Evolutionary conservation across 2,797 vertebrate genomes (phyloP).

Genomic region (Microctenopoma steveboyesi): DNA sequence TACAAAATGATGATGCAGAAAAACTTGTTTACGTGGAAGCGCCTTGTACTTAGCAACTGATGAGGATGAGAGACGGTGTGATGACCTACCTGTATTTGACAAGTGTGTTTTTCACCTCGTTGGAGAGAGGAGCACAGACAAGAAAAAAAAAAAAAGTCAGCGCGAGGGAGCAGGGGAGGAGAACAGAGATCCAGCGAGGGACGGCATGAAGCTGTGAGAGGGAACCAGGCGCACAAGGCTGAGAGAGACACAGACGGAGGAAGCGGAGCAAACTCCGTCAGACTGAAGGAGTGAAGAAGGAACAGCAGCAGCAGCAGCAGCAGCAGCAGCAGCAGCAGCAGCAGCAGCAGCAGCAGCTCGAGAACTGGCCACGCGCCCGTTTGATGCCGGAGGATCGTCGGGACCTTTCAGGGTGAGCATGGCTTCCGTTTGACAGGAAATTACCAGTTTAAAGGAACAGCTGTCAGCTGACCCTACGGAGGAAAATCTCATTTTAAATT

Average conservation of each 20-base stretch:
- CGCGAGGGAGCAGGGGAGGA: slow-evolving; percentile 61
- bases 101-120: slow-evolving; percentile 80
- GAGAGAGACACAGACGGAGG: slow-evolving; percentile 12
- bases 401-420: slow-evolving; percentile 66
- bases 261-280: slow-evolving; percentile 38
- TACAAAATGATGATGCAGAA: slow-evolving; percentile 16
- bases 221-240: slow-evolving; percentile 28
- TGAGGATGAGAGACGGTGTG: slow-evolving; percentile 70
- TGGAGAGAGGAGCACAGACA: slow-evolving; percentile 67
- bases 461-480: slow-evolving; percentile 29
- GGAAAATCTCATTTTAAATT: slow-evolving; percentile 28
- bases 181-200: slow-evolving; percentile 46
- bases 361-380: slow-evolving; percentile 39
- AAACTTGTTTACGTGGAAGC: slow-evolving; percentile 59
- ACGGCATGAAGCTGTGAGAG: slow-evolving; percentile 62
- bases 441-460: slow-evolving; percentile 49
- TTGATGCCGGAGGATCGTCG: slow-evolving; percentile 42
- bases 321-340: too few relatives aligned
- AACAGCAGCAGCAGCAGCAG: background rate
- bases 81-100: slow-evolving; percentile 78
- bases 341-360: background rate
- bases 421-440: slow-evolving; percentile 59
- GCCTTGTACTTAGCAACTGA: slow-evolving; percentile 72
- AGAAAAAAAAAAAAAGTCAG: slow-evolving; percentile 50
- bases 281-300: slow-evolving; percentile 36